Evolutionary conservation across 1,140 invertebrate species (phyloP).

Genomic region (Sitophilus oryzae): DNA sequence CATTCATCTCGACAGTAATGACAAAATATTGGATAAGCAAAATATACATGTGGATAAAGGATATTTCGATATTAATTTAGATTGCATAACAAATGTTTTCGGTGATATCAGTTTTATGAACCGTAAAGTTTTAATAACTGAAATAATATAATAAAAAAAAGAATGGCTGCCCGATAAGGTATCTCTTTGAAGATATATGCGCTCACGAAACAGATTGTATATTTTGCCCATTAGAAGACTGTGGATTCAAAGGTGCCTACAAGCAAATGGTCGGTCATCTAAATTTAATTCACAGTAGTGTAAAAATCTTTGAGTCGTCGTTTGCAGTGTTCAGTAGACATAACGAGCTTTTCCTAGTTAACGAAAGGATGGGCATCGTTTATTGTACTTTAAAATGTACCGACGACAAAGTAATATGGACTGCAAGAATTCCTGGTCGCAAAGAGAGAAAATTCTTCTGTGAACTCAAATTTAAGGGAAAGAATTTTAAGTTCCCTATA

Average conservation of each 20-base stretch:
- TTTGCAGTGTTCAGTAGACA: slow-evolving; percentile 29
- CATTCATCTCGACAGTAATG: slow-evolving; percentile 19
- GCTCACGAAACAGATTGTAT: slow-evolving; percentile 34
- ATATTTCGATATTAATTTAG: slow-evolving; percentile 18
- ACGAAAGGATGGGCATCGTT: slow-evolving; percentile 33
- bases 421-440: slow-evolving; percentile 31
- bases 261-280: slow-evolving; percentile 29
- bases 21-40: slow-evolving; percentile 10
- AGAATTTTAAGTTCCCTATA: slow-evolving; percentile 25
- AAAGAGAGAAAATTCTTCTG: slow-evolving; percentile 33
- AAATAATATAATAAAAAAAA: slow-evolving; percentile 32
- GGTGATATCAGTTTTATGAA: slow-evolving; percentile 6
- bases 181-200: slow-evolving; percentile 28
- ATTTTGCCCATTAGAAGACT: slow-evolving; percentile 30
- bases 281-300: slow-evolving; percentile 33
- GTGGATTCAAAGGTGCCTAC: slow-evolving; percentile 27
- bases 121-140: slow-evolving; percentile 20
- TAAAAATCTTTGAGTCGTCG: slow-evolving; percentile 29
- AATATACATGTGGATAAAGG: slow-evolving; percentile 17
- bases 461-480: slow-evolving; percentile 33
- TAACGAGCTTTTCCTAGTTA: slow-evolving; percentile 31
- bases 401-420: slow-evolving; percentile 27
- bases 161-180: slow-evolving; percentile 31
- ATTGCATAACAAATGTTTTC: slow-evolving; percentile 15
- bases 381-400: slow-evolving; percentile 25